These are phyloP conservation scores for Chamaea fasciata DNA, from an alignment of 2,113 vertebrate species.

Conservation along the genomic window DNA sequence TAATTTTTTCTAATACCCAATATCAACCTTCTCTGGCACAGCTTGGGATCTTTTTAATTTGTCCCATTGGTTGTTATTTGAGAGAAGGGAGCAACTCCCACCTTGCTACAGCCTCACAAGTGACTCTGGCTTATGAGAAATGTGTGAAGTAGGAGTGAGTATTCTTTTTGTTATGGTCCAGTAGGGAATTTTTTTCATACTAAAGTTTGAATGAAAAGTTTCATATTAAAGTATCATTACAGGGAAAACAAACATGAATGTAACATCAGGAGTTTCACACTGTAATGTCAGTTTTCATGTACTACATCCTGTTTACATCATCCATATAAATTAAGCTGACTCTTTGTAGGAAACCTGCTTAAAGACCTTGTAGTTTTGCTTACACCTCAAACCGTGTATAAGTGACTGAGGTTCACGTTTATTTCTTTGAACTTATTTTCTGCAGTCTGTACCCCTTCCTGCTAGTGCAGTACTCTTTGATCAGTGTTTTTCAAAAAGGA, in stretches of 20 bases:
- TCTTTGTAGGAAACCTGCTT: background rate
- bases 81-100: background rate
- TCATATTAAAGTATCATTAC: no score
- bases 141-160: background rate
- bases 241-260: background rate
- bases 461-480: background rate
- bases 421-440: background rate
- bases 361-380: background rate
- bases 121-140: background rate
- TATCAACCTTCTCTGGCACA: background rate
- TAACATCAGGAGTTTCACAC: background rate
- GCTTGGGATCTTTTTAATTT: background rate
- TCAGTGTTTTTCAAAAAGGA: background rate
- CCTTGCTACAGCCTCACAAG: background rate
- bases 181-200: background rate
- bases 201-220: background rate
- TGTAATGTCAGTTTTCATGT: background rate
- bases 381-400: background rate
- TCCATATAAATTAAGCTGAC: background rate
- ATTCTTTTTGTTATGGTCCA: background rate
- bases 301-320: background rate
- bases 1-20: background rate
- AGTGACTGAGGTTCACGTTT: background rate
- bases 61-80: background rate
- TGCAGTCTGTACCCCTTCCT: background rate